Evolutionary conservation across 2,888 invertebrate species (phyloP).

Genomic region (Perdita meconis): DNA sequence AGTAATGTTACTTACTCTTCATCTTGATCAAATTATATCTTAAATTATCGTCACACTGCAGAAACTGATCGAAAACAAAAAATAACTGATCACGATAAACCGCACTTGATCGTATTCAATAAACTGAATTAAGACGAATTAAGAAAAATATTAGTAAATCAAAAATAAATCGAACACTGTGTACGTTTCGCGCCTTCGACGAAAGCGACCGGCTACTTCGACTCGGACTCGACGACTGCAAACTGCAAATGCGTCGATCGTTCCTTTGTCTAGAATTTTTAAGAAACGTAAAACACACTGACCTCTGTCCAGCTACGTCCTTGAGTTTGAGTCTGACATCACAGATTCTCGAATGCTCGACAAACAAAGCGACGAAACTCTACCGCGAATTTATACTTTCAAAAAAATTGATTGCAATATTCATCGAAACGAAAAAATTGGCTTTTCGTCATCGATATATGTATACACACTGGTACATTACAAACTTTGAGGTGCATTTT

Average conservation of each 20-base stretch:
- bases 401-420: not conserved
- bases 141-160: not conserved
- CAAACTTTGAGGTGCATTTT: too few relatives aligned
- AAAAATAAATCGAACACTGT: not conserved
- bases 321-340: slow-evolving; percentile 18
- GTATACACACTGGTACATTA: too few relatives aligned
- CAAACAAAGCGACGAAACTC: slow-evolving; percentile 10
- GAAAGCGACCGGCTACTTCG: not conserved
- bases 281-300: slow-evolving; percentile 23
- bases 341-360: slow-evolving; percentile 1
- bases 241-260: slow-evolving; percentile 32
- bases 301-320: slow-evolving; percentile 33
- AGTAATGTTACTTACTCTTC: too few relatives aligned
- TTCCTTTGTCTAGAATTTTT: slow-evolving; percentile 47
- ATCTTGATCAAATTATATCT: too few relatives aligned
- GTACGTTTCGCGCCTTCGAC: not conserved
- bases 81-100: not conserved
- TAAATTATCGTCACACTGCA: not conserved
- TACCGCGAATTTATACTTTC: not conserved
- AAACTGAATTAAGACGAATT: not conserved
- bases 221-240: too few relatives aligned
- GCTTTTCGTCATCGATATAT: too few relatives aligned
- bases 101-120: not conserved
- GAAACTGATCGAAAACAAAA: slow-evolving; percentile 3
- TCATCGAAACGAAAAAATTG: too few relatives aligned